Conservation (phyloP, 1,140 invertebrate genomes). For the Scaptomyza montana region DNA sequence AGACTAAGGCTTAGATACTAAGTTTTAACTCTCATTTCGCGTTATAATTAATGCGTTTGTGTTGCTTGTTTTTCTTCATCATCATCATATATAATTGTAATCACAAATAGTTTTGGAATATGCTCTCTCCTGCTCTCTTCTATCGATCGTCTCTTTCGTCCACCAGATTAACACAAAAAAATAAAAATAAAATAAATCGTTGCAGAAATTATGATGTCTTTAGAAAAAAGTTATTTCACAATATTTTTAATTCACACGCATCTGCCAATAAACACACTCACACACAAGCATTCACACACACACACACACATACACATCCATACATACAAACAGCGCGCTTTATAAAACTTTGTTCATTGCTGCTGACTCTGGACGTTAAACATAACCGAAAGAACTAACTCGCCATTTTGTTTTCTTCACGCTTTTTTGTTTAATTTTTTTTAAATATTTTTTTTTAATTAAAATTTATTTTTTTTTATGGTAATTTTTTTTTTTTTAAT, state of each 20-base stretch:
- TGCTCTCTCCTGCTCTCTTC: conserved; percentile 45
- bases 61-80: conserved; percentile 45
- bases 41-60: conserved; percentile 65
- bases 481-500: conserved; percentile 12
- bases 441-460: conserved; percentile 7
- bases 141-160: conserved; percentile 22
- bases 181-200: background rate
- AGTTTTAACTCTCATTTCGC: conserved; percentile 48
- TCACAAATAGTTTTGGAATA: conserved; percentile 82
- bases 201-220: conserved; percentile 10
- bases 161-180: conserved; percentile 29
- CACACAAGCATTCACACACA: background rate
- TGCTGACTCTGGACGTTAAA: conserved; percentile 44
- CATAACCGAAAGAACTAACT: conserved; percentile 34
- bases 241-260: conserved; percentile 6
- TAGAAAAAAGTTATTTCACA: conserved; percentile 18
- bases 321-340: conserved; percentile 4
- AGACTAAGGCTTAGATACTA: conserved; percentile 50
- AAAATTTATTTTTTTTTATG: background rate
- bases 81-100: conserved; percentile 72
- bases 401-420: background rate
- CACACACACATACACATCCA: background rate
- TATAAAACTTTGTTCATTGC: conserved; percentile 61
- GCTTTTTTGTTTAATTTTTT: conserved; percentile 11
- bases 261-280: background rate